Evolutionary conservation across 2,888 invertebrate species (phyloP), one percentile per base, ranked within the genome.

Genomic region (Abrostola tripartita): DNA sequence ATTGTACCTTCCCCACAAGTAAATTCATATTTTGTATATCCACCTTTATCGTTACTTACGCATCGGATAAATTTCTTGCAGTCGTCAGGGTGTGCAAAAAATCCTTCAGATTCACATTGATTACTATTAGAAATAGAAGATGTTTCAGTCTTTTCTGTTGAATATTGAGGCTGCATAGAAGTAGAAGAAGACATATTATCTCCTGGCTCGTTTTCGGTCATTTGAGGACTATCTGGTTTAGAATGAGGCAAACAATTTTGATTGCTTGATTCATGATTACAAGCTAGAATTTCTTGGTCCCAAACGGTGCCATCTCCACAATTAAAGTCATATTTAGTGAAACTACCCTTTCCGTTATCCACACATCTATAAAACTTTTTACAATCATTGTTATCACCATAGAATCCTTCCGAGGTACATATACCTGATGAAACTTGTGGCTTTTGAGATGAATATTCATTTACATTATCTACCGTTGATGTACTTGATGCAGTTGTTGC

Each of bases 51-150:
- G 63, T 94, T 92, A 54, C 88, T 86, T 0, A 96, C 96, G 84
- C 97, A 97, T 65, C 97, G 95, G 84, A 97, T 96, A 90, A 97
- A 97, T 83, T 96, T 96, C 57, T 93, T 96, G 79, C 97, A 97
- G 83, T 97, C 95, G 59, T 93, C 90, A 24, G 95, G 92, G 88
- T 97, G 95, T 36, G 96, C 95, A 85, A 96, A 95, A 87, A 97
- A 97, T 65, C 97, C 97, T 86, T 97, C 97, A 72, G 90, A 88
- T 35, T 86, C 89, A 84, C 97, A 97, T 64, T 80, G 57, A 42
- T 71, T 76, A 57, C 66, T 72, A 14, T 55, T 63, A 50, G 74
- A 59, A n/a, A 75, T 54, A 40, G 82, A 58, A 52, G 78, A 54
- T n/a, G 66, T 69, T 58, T 73, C 65, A 14, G 68, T 60, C 54